Evolutionary conservation across 1,140 invertebrate species (phyloP).

Genomic region (Ganaspis sp.): DNA sequence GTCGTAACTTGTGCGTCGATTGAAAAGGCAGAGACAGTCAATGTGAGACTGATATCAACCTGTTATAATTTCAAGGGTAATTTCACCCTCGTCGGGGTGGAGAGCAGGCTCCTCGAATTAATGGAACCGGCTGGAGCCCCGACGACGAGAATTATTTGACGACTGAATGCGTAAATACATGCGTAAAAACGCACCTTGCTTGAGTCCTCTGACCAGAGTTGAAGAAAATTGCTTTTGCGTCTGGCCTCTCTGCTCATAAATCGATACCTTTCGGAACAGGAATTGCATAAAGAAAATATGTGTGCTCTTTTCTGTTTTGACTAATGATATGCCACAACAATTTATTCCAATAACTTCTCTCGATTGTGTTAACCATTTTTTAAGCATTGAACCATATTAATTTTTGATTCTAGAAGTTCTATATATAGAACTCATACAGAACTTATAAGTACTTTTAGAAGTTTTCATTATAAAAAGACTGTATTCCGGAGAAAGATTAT

Average conservation of each 20-base stretch:
- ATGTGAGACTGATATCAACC: constrained; percentile 54
- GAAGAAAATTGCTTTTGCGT: constrained; percentile 10
- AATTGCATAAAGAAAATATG: not conserved
- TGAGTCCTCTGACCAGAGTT: not conserved
- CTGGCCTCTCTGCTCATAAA: not conserved
- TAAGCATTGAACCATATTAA: too few relatives aligned
- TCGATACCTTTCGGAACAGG: not conserved
- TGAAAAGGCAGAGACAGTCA: constrained; percentile 16
- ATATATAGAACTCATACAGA: too few relatives aligned
- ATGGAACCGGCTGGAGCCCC: constrained; percentile 58
- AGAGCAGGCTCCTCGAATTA: constrained; percentile 53
- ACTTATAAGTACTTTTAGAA: too few relatives aligned
- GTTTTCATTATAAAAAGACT: too few relatives aligned
- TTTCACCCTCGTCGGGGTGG: constrained; percentile 56
- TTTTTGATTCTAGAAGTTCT: too few relatives aligned
- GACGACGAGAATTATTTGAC: constrained; percentile 52
- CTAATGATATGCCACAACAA: too few relatives aligned
- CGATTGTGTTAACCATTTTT: too few relatives aligned
- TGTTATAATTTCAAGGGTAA: constrained; percentile 68
- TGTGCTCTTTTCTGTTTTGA: too few relatives aligned
- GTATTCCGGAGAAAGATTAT: too few relatives aligned
- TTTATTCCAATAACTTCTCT: too few relatives aligned
- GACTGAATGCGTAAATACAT: constrained; percentile 24
- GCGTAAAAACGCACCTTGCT: constrained; percentile 26
- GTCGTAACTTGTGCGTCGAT: constrained; percentile 5